Percentiles rank a stretch among this genome's conserved stretches.
These are phyloP conservation scores for Drosophila greeni DNA, from an alignment of 2,888 invertebrate species.

Conservation along the genomic window DNA sequence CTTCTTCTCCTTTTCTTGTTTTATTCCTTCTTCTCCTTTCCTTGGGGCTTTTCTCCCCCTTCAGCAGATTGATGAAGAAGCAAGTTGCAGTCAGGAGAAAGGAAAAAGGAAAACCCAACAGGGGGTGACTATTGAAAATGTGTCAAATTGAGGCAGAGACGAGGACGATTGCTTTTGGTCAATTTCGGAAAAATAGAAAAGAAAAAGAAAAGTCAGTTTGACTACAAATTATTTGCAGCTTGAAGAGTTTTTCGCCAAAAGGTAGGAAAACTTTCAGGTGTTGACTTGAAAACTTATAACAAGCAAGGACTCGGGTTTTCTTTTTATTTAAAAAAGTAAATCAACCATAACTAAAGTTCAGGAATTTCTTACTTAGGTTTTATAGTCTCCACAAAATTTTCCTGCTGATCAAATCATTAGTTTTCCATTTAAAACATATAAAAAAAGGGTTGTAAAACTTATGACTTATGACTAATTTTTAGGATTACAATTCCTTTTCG, in stretches of 20 bases:
- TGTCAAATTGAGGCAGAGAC: slow-evolving; percentile 50
- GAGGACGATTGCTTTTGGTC: slow-evolving; percentile 33
- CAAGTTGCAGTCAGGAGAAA: slow-evolving; percentile 5
- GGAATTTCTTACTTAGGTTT: too few species aligned
- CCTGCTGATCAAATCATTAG: not conserved
- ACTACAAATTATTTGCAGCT: slow-evolving; percentile 25
- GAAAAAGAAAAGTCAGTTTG: slow-evolving; percentile 13
- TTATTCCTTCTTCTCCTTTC: not conserved
- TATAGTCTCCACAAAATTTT: too few species aligned
- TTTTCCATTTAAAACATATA: not conserved
- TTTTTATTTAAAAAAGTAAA: not conserved
- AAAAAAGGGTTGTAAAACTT: not conserved
- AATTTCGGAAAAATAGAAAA: slow-evolving; percentile 18
- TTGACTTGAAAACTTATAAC: not conserved
- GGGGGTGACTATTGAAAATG: slow-evolving; percentile 54
- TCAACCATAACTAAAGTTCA: not conserved
- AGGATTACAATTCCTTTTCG: not conserved
- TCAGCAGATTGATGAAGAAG: slow-evolving; percentile 38
- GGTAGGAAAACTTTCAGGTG: slow-evolving; percentile 27
- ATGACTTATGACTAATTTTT: not conserved
- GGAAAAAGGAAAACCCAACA: slow-evolving; percentile 2
- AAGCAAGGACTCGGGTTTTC: not conserved
- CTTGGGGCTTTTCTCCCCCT: slow-evolving; percentile 3
- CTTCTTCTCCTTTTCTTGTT: not conserved
- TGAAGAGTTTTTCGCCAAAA: slow-evolving; percentile 16